A percentile compares a stretch with the other conserved stretches of the same genome.
These are phyloP conservation scores for Sakesphorus luctuosus DNA, from an alignment of 2,113 vertebrate species.

Conservation along the genomic window DNA sequence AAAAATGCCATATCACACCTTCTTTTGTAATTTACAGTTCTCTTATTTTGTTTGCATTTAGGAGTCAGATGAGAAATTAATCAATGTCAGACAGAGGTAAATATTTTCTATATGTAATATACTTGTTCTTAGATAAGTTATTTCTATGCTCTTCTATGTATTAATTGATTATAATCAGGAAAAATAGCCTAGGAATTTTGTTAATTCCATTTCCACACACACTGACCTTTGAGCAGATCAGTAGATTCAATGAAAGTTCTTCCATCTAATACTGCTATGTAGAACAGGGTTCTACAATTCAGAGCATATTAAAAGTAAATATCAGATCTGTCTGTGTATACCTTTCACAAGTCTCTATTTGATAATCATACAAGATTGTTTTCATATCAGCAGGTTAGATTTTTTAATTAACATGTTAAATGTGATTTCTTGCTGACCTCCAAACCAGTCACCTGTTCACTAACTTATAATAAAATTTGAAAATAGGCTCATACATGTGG, in stretches of 20 bases:
- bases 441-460: not conserved
- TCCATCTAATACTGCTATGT: constrained; percentile 22
- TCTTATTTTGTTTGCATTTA: not conserved
- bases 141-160: not conserved
- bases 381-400: not conserved
- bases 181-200: constrained; percentile 20
- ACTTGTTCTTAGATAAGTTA: not conserved
- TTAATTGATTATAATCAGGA: constrained; percentile 35
- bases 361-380: constrained; percentile 10
- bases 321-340: not conserved
- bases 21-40: not conserved
- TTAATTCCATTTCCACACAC: constrained; percentile 28
- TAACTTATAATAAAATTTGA: not conserved
- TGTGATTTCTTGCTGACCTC: constrained; percentile 17
- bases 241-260: constrained; percentile 59
- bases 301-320: not conserved
- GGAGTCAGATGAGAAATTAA: not conserved
- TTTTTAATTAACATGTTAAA: constrained; percentile 37
- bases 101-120: constrained; percentile 9
- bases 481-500: not conserved
- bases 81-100: not conserved
- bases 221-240: constrained; percentile 42
- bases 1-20: not conserved
- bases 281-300: not conserved
- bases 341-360: not conserved